Evolutionary conservation across 2,113 vertebrate genomes (phyloP), one percentile per base, ranked within the genome.

Genomic region (Oncorhynchus masou): DNA sequence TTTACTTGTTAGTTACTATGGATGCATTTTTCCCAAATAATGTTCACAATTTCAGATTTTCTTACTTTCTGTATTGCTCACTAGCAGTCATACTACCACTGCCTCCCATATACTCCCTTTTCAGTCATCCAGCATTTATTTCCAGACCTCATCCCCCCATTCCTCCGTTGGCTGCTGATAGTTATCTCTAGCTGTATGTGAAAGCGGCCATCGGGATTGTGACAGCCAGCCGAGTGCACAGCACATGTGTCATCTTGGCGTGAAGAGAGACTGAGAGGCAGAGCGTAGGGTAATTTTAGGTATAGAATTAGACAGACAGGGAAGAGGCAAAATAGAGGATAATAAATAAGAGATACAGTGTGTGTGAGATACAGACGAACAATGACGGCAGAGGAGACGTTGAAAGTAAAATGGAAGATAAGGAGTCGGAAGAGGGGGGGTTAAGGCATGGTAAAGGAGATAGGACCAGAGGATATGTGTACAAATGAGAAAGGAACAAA

Each of bases 371-470:
- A 5, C 13, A 66, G 24, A 66, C 24, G 4, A 66, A 29, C 12
- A 15, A 29, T 66, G 4, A 66, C 12, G 39, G 19, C 19, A 45
- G 68, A 22, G 2, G 68, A n/a, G 34, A 24, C 19, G 20, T 12
- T 39, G 31, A 8, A 68, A 13, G 12, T 20, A 68, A 11, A 29
- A 24, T 39, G 24, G 45, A 3, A 75, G 16, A 67, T n/a, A 45
- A 34, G 71, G 25, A 71, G 70, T 74, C 5, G 13, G 76, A 67
- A 45, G 72, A 67, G 59, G 49, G 59, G 66, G 62, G 82, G 85
- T 88, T 87, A 87, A 76, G 81, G 81, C 82, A 68, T 70, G 70
- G 76, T 79, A 83, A 88, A 85, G 84, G 75, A 86, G 76, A 85
- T 20, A 0, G 78, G 65, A 85, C 85, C 76, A 84, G 75, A 81